phyloP scores from a whole-genome alignment of 2,888 invertebrate species.

The Anorthoa munda region DNA sequence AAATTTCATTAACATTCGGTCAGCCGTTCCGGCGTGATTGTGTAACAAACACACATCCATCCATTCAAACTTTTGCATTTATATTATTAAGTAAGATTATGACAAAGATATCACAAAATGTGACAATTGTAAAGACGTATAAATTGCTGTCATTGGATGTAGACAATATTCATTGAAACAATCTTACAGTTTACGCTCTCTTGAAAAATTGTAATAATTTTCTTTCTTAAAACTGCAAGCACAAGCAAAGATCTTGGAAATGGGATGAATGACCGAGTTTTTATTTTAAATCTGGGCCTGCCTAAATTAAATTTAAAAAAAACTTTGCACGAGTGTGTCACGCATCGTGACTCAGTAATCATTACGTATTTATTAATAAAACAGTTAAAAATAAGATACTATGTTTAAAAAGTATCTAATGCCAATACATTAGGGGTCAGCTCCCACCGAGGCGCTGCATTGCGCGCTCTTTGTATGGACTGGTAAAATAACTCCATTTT shows the following conservation, averaged over 20 bases:
- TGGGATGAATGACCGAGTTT: conserved; percentile 32
- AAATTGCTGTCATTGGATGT: background rate
- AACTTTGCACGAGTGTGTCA: conserved; percentile 31
- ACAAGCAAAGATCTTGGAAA: background rate
- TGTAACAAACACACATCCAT: too few relatives aligned
- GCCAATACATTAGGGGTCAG: conserved; percentile 45
- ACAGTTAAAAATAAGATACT: conserved; percentile 60
- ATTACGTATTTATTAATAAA: conserved; percentile 63
- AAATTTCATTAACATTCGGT: too few relatives aligned
- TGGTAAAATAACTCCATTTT: too few relatives aligned
- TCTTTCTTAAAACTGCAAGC: background rate
- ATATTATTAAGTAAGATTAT: background rate
- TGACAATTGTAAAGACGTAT: too few relatives aligned
- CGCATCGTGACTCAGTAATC: conserved; percentile 49
- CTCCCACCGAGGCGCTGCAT: background rate
- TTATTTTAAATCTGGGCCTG: conserved; percentile 13
- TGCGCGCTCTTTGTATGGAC: too few relatives aligned
- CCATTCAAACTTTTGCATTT: too few relatives aligned
- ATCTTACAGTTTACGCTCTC: background rate
- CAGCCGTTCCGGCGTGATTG: too few relatives aligned
- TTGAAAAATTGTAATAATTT: background rate
- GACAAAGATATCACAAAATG: background rate
- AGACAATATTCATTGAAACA: background rate
- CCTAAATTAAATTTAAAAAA: conserved; percentile 25
- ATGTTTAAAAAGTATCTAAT: conserved; percentile 54